Percentiles rank a stretch among this genome's conserved stretches.
Conservation (phyloP, 2,888 invertebrate genomes). For the Agriopis marginaria region DNA sequence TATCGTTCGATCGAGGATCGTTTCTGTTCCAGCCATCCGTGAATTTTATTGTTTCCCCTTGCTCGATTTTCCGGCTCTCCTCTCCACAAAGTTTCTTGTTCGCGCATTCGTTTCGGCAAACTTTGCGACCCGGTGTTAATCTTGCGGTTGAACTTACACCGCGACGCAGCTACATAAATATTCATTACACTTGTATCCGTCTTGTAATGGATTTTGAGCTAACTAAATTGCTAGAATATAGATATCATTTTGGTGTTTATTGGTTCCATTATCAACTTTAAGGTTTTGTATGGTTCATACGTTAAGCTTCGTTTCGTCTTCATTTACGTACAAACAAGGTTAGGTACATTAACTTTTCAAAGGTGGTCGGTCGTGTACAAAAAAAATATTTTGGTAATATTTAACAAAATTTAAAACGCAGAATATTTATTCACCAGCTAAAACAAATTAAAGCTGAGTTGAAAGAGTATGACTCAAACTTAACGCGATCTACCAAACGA, state of each 20-base stretch:
- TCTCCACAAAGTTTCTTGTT: slow-evolving; percentile 69
- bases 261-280: no score
- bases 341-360: no score
- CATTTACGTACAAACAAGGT: no score
- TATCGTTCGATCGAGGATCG: slow-evolving; percentile 61
- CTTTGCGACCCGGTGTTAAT: slow-evolving; percentile 63
- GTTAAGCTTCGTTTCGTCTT: no score
- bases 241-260: neutral
- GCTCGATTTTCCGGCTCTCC: slow-evolving; percentile 54
- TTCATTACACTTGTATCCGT: slow-evolving; percentile 30
- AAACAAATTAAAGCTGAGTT: slow-evolving; percentile 36
- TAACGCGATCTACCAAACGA: slow-evolving; percentile 20
- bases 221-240: slow-evolving; percentile 6
- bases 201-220: slow-evolving; percentile 23
- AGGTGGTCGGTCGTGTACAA: neutral
- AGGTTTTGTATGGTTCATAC: no score
- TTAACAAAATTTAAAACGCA: neutral
- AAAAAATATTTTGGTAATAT: neutral
- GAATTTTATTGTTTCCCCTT: slow-evolving; percentile 80
- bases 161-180: slow-evolving; percentile 40
- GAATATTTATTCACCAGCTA: neutral
- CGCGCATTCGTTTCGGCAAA: slow-evolving; percentile 60
- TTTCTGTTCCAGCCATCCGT: slow-evolving; percentile 68
- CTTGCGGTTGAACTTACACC: slow-evolving; percentile 50
- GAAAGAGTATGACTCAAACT: slow-evolving; percentile 36